These are phyloP conservation scores for Drosophila mimica DNA, from an alignment of 2,888 invertebrate species.

Conservation along the genomic window DNA sequence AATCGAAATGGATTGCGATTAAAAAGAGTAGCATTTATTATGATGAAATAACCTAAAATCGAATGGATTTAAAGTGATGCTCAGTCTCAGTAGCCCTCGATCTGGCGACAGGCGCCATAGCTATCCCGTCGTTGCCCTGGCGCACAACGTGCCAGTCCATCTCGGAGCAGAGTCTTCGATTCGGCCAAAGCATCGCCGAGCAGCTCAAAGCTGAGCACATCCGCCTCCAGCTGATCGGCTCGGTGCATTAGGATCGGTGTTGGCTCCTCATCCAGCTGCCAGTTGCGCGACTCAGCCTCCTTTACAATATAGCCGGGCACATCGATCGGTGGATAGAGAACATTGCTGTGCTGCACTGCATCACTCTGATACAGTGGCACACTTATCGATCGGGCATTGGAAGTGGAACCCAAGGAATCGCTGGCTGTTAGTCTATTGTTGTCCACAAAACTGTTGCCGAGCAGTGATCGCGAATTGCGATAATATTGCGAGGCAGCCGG, in stretches of 20 bases:
- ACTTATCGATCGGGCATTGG: constrained; percentile 54
- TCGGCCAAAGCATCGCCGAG: constrained; percentile 61
- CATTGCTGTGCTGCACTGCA: constrained; percentile 44
- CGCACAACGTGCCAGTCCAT: constrained; percentile 89
- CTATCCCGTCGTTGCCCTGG: constrained; percentile 89
- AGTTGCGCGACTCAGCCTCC: constrained; percentile 57
- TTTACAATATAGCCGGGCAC: constrained; percentile 67
- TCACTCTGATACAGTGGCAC: constrained; percentile 77
- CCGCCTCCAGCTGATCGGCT: constrained; percentile 74
- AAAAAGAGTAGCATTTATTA: constrained; percentile 15
- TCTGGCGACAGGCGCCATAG: constrained; percentile 87
- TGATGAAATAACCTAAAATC: constrained; percentile 40
- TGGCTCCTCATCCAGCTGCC: constrained; percentile 75
- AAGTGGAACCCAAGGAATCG: not conserved
- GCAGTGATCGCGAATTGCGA: constrained; percentile 78
- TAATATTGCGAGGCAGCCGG: constrained; percentile 66
- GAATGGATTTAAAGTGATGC: constrained; percentile 34
- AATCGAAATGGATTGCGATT: constrained; percentile 26
- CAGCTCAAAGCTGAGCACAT: constrained; percentile 76
- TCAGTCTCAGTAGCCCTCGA: constrained; percentile 82
- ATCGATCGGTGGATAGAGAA: constrained; percentile 80
- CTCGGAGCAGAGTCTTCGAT: constrained; percentile 87
- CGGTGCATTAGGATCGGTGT: constrained; percentile 58
- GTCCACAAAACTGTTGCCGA: constrained; percentile 72
- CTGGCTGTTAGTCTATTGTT: constrained; percentile 65